phyloP scores from a whole-genome alignment of 2,113 vertebrate genomes.

The Regulus satrapa region DNA sequence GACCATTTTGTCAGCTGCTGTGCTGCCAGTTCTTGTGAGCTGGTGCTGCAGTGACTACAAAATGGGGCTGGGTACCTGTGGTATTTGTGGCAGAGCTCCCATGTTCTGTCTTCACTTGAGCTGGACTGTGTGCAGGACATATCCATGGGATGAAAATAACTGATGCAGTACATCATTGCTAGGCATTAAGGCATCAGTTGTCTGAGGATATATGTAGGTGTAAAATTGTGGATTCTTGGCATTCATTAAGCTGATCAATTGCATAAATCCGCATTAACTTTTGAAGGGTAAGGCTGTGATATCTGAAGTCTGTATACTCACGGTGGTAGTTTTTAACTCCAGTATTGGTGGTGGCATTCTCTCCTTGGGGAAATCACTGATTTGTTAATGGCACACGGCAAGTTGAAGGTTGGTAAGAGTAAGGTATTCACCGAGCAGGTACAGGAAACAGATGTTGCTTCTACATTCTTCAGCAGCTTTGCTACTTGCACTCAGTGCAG shows the following conservation, averaged over 20 bases:
- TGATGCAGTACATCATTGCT: neutral
- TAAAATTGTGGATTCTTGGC: neutral
- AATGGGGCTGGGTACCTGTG: neutral
- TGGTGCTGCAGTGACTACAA: accelerated
- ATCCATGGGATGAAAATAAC: neutral
- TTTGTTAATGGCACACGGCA: neutral
- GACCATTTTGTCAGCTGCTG: neutral
- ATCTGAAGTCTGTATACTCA: neutral
- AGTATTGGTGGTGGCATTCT: neutral
- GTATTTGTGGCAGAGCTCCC: neutral
- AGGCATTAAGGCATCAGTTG: neutral
- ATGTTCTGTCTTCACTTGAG: neutral
- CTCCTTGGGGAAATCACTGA: neutral
- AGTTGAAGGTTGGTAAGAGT: neutral
- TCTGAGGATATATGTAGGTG: neutral
- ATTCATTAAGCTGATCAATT: neutral
- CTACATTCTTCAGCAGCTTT: neutral
- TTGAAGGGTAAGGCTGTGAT: neutral
- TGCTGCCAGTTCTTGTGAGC: neutral
- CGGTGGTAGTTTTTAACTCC: neutral
- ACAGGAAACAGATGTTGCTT: neutral
- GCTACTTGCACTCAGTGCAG: neutral
- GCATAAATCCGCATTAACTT: neutral
- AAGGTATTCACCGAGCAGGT: neutral
- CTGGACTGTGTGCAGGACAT: neutral